Base-by-base conservation (phyloP, 92 coral and sea anemone species). In the Palythoa grandiflora region DNA sequence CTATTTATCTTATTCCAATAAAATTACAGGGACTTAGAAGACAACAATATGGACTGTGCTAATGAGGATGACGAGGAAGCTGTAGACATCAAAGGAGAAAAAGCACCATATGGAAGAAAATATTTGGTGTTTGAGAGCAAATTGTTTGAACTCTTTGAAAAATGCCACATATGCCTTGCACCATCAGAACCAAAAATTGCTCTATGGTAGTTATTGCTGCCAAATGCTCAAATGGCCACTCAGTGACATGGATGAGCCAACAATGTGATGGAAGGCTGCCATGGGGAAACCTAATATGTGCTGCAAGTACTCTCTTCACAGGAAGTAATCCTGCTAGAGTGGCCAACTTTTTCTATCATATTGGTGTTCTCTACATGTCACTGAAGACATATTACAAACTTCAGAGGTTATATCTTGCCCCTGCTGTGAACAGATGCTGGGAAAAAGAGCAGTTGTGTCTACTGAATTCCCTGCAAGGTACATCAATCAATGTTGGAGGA, bases 201-300 rank as follows among this genome's bases (percentile, higher is more conserved):
- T 53, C 89, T 19, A 83, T 75, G 84, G 68, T 89, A 68, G 77
- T 83, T 70, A 63, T 89, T 20, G 89, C 52, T 48, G 39, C 88
- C 12, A 89, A 80, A 83, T 89, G 89, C 60, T 63, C 51, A 11
- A 80, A 83, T 38, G 91, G 91, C 50, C 91, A 83, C 83, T 60
- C 40, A 36, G 37, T 38, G 61, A 61, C 19, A 17, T 88, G 91
- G 90, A 16, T 3, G 63, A 83, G 88, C 65, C 88, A 83, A 83
- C 51, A 11, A 16, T 83, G 88, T 40, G 83, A 89, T 81, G 87
- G 91, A 35, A 73, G 59, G 5, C 80, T 89, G 48, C 91, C 91
- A 36, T 83, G 83, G 91, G 88, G 91, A 54, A 83, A 81, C 77
- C 70, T 89, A 81, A 79, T 88, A 50, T 89, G 88, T 66, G 88